Evolutionary conservation across 2,888 invertebrate genomes (phyloP).

Genomic region (Coleophora flavipennella): DNA sequence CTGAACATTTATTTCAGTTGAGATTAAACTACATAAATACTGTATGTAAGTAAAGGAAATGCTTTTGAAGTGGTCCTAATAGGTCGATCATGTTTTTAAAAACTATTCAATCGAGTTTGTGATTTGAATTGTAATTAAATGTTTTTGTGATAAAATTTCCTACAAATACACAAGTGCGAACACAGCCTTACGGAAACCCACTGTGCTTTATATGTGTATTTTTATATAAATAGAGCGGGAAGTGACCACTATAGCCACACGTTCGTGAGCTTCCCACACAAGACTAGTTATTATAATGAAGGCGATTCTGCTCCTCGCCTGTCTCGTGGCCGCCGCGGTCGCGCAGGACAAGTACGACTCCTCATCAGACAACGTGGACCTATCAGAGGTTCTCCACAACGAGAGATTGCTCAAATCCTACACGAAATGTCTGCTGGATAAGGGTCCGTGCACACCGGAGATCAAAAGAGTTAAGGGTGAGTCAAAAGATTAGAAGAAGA

Average conservation of each 20-base stretch:
- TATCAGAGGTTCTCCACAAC: conserved; percentile 77
- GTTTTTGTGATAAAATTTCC: too few relatives aligned
- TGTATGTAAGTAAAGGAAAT: too few relatives aligned
- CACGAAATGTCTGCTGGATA: conserved; percentile 76
- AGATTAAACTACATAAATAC: too few relatives aligned
- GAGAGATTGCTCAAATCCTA: conserved; percentile 78
- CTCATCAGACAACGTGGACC: conserved; percentile 76
- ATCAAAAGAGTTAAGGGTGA: conserved; percentile 80
- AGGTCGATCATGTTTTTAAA: too few relatives aligned
- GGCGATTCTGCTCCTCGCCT: conserved; percentile 28
- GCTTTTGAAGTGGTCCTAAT: too few relatives aligned
- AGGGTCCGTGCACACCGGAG: conserved; percentile 80
- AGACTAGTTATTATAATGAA: conserved; percentile 28
- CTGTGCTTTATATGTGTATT: too few relatives aligned
- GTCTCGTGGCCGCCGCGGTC: conserved; percentile 27
- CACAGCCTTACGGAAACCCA: too few relatives aligned
- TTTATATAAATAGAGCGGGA: too few relatives aligned
- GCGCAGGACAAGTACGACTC: conserved; percentile 70
- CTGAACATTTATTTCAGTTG: too few relatives aligned
- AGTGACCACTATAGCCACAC: neutral
- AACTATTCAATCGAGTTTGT: too few relatives aligned
- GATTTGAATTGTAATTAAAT: too few relatives aligned
- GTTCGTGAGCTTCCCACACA: neutral
- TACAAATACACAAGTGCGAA: too few relatives aligned
- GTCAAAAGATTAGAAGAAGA: conserved; percentile 10